phyloP scores from a whole-genome alignment of 2,113 vertebrate species.

The Trinectes maculatus region DNA sequence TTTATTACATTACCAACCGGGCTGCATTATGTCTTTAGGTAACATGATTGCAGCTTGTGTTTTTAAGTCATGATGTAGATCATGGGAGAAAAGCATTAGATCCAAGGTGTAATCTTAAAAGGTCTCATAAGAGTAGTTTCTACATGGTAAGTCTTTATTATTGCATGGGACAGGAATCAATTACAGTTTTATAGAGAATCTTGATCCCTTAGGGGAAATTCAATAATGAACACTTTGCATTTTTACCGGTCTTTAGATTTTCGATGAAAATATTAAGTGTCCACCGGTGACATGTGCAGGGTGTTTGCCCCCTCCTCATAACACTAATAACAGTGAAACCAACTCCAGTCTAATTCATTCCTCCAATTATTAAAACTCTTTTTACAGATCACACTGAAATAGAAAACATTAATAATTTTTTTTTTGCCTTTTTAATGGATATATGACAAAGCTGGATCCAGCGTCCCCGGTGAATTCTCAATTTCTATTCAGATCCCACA shows the following conservation, averaged over 20 bases:
- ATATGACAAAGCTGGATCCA: constrained; percentile 32
- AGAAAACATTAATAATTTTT: too few relatives aligned
- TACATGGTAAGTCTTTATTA: constrained; percentile 67
- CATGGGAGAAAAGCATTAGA: constrained; percentile 45
- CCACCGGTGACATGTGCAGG: constrained; percentile 12
- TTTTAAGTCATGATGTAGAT: constrained; percentile 49
- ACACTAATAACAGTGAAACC: constrained; percentile 6
- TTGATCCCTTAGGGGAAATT: constrained; percentile 64
- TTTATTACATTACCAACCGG: constrained; percentile 32
- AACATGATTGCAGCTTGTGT: constrained; percentile 53
- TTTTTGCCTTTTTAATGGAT: constrained; percentile 3
- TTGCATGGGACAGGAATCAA: constrained; percentile 68
- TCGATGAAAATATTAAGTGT: constrained; percentile 20
- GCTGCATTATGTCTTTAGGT: constrained; percentile 54
- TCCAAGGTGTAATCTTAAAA: constrained; percentile 57
- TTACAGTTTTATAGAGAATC: constrained; percentile 69
- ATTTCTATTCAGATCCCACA: constrained; percentile 67
- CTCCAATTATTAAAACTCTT: not conserved
- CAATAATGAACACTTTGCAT: constrained; percentile 58
- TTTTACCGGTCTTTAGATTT: constrained; percentile 58
- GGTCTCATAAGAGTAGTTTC: constrained; percentile 63
- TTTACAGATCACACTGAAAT: too few relatives aligned
- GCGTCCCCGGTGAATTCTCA: constrained; percentile 59
- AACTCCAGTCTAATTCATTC: not conserved
- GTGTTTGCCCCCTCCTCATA: not conserved